Base-by-base conservation (phyloP, 2,113 vertebrate genomes). In the Halcyon senegalensis region DNA sequence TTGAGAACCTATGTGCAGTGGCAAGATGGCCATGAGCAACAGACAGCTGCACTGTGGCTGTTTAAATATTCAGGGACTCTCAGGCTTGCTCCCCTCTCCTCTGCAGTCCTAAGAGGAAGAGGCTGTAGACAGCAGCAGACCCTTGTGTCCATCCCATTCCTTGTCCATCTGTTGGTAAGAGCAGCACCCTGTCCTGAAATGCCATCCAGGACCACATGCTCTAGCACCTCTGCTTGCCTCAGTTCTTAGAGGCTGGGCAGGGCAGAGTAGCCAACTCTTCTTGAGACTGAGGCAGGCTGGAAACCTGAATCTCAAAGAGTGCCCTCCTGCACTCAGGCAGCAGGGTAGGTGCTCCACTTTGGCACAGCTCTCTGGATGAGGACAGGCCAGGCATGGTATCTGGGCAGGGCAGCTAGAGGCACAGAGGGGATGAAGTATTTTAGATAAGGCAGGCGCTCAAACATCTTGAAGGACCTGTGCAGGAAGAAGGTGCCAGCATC, bases 271-370 rank as follows among this genome's bases (percentile, higher is more conserved):
- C 24, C 30, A 81, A 16, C 14, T 0, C 0, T 20, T 68, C 48
- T 20, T 31, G 23, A 63, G 37, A 27, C 2, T 6, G 53, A 53
- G 67, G n/a, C 18, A 53, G 33, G 28, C 17, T 19, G 58, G 16
- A 50, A 25, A 63, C 2, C 10, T 0, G 1, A 23, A 35, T 31
- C 63, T 50, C 44, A 43, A 2, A 28, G 11, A 1, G 6, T 27
- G 28, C 16, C 39, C n/a, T 84, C 35, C 46, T n/a, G 31, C 67
- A 33, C 16, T 41, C 21, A 11, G 23, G 53, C 51, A 43, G 28
- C 21, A 27, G 72, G 39, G 33, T 3, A 44, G 51, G 51, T 51
- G 58, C 23, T 90, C 74, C 51, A 35, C 13, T 74, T 13, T 1
- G 1, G 53, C 53, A 44, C 19, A 55, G 33, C 11, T 30, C 20